phyloP scores from a whole-genome alignment of 2,797 vertebrate species.

The Xiphophorus birchmanni region DNA sequence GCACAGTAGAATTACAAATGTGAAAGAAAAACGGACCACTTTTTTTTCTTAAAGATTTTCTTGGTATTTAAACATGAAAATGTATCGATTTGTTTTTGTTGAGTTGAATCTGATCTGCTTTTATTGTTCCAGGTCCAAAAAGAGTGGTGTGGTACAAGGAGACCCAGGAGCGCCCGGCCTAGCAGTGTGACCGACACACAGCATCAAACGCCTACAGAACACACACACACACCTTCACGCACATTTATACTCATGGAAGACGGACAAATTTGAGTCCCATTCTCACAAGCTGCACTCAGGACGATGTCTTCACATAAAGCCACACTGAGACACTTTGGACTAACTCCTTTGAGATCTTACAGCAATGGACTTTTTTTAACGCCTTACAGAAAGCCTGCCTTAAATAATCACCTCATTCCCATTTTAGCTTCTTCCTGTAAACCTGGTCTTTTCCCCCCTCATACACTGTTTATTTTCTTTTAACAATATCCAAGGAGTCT shows the following conservation, averaged over 20 bases:
- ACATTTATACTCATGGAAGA: constrained; percentile 54
- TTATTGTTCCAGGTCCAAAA: constrained; percentile 68
- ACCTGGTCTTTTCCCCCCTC: constrained; percentile 37
- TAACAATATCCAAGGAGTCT: constrained; percentile 59
- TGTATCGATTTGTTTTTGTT: not conserved
- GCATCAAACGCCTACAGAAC: constrained; percentile 31
- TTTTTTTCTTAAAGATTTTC: not conserved
- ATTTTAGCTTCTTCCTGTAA: constrained; percentile 72
- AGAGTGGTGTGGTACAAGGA: constrained; percentile 81
- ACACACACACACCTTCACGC: constrained; percentile 60
- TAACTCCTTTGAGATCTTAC: constrained; percentile 78
- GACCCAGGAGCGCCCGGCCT: constrained; percentile 75
- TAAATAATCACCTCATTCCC: constrained; percentile 73
- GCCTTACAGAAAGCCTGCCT: constrained; percentile 85
- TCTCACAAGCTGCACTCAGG: constrained; percentile 77
- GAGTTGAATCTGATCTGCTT: not conserved
- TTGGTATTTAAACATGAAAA: not conserved
- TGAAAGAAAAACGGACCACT: not conserved
- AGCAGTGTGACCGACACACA: constrained; percentile 54
- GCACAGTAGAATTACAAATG: not conserved
- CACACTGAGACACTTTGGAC: constrained; percentile 84
- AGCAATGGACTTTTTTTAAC: constrained; percentile 81
- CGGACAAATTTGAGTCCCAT: constrained; percentile 61
- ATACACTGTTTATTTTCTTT: constrained; percentile 35
- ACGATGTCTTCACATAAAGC: constrained; percentile 78